A percentile compares a stretch with the other conserved stretches of the same genome.
These are phyloP conservation scores for Dimorphilus gyrociliatus DNA, from an alignment of 2,888 invertebrate species.

Conservation along the genomic window DNA sequence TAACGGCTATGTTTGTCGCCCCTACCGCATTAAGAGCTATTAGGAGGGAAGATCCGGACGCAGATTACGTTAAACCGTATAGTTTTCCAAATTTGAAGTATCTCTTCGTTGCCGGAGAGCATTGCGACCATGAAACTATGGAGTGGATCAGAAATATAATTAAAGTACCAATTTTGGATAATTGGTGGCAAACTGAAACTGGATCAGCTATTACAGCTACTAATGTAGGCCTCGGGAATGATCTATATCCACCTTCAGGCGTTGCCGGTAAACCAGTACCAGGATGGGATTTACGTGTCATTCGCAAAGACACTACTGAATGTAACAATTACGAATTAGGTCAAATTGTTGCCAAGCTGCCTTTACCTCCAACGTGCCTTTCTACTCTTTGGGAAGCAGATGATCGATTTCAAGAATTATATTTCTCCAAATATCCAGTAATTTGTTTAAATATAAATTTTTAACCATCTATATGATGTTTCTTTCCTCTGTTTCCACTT, in stretches of 20 bases:
- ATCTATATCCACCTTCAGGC: constrained; percentile 45
- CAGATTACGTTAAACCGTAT: background rate
- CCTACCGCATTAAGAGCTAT: constrained; percentile 77
- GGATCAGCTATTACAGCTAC: constrained; percentile 75
- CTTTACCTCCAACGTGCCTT: constrained; percentile 74
- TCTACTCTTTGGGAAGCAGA: constrained; percentile 64
- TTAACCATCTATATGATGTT: constrained; percentile 1
- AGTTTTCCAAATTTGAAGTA: constrained; percentile 28
- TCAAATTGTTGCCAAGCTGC: constrained; percentile 54
- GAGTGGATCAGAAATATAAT: constrained; percentile 55
- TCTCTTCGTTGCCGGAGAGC: constrained; percentile 52
- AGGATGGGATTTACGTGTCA: constrained; percentile 50
- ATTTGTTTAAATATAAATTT: constrained; percentile 24
- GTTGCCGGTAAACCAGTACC: constrained; percentile 72
- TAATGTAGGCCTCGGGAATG: constrained; percentile 56
- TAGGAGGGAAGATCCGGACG: constrained; percentile 58
- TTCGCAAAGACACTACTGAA: constrained; percentile 48
- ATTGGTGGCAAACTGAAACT: constrained; percentile 96
- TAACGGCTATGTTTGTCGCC: constrained; percentile 68
- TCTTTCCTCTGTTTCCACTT: no score
- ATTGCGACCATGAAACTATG: constrained; percentile 78
- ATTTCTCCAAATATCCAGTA: constrained; percentile 68
- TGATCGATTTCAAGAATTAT: constrained; percentile 58
- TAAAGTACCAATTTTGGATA: constrained; percentile 60
- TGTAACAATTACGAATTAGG: constrained; percentile 59